phyloP scores from a whole-genome alignment of 2,113 vertebrate genomes.

The Oncorhynchus nerka region DNA sequence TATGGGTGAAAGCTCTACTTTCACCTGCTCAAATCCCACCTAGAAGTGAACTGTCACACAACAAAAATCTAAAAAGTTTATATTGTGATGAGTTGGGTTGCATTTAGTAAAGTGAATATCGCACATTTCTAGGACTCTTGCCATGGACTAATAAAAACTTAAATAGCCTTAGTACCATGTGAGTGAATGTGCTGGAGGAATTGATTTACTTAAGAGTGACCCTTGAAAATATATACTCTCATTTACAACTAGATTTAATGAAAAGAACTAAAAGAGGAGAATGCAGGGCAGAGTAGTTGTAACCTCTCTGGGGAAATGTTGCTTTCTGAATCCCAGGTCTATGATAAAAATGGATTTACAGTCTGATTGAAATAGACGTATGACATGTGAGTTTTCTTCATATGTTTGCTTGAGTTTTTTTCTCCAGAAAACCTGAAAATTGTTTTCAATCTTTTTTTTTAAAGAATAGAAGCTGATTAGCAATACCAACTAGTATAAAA shows the following conservation, averaged over 20 bases:
- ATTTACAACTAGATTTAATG: slow-evolving; percentile 20
- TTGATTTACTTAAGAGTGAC: slow-evolving; percentile 15
- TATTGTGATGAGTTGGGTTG: slow-evolving; percentile 3
- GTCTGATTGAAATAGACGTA: background rate
- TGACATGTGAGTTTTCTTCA: background rate
- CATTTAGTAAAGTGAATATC: slow-evolving; percentile 9
- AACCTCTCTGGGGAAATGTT: background rate
- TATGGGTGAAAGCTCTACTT: too few species aligned
- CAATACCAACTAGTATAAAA: background rate
- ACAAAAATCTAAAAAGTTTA: background rate
- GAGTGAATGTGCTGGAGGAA: slow-evolving; percentile 5
- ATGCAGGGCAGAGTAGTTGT: background rate
- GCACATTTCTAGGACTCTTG: slow-evolving; percentile 17
- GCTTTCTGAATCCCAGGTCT: background rate
- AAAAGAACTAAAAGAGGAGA: slow-evolving; percentile 14
- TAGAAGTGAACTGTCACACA: too few species aligned
- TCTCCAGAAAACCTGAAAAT: background rate
- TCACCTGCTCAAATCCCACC: too few species aligned
- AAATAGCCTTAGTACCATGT: background rate
- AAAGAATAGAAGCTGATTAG: background rate
- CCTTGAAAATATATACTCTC: slow-evolving; percentile 14
- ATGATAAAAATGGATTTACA: background rate
- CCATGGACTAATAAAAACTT: slow-evolving; percentile 21
- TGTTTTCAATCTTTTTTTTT: too few species aligned
- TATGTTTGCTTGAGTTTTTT: background rate